phyloP scores from a whole-genome alignment of 2,888 invertebrate genomes.

The Mythimna impura region DNA sequence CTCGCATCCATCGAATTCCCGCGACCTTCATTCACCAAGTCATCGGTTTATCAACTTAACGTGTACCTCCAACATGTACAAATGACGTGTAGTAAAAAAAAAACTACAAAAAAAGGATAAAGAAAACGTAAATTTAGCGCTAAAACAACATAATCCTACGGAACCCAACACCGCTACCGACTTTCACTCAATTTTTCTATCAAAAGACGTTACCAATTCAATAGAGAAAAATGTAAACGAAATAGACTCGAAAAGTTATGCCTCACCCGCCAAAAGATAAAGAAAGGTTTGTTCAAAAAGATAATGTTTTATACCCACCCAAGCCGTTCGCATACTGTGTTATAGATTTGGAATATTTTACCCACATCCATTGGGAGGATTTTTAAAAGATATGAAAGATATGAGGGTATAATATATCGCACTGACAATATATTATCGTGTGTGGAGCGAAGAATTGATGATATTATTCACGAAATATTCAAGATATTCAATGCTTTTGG shows the following conservation, averaged over 20 bases:
- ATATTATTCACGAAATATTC: constrained; percentile 26
- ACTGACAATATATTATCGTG: constrained; percentile 15
- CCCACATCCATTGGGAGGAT: constrained; percentile 39
- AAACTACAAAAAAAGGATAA: background rate
- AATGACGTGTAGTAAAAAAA: too few species aligned
- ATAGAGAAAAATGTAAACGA: constrained; percentile 70
- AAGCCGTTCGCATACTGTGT: constrained; percentile 40
- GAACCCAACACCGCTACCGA: constrained; percentile 28
- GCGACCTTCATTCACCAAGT: too few species aligned
- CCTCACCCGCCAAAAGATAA: constrained; percentile 62
- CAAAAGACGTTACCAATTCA: constrained; percentile 64
- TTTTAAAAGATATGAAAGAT: constrained; percentile 43
- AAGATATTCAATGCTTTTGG: background rate
- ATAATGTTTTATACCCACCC: constrained; percentile 63
- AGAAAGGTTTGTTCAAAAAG: constrained; percentile 63
- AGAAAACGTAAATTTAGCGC: background rate
- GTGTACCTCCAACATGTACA: too few species aligned
- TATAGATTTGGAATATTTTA: constrained; percentile 66
- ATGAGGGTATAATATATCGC: constrained; percentile 38
- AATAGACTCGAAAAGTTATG: constrained; percentile 65
- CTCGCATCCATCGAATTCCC: too few species aligned
- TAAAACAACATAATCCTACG: constrained; percentile 5
- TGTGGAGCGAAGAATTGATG: constrained; percentile 5
- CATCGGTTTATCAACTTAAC: too few species aligned
- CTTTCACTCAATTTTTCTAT: constrained; percentile 10